Conservation (phyloP, 2,113 vertebrate genomes). For the Sphaerodactylus townsendi region DNA sequence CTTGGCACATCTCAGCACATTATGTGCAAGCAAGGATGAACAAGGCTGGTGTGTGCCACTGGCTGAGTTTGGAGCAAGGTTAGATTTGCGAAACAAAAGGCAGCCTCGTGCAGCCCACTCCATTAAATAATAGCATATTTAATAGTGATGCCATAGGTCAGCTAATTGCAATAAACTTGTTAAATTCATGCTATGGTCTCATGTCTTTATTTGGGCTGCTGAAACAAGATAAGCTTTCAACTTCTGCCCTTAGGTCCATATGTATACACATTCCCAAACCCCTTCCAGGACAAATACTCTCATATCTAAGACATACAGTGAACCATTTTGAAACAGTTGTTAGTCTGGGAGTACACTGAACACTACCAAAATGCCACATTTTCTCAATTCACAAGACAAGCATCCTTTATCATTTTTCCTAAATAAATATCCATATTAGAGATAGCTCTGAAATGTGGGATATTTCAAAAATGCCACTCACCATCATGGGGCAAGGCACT, state of each 20-base stretch:
- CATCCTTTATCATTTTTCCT: neutral
- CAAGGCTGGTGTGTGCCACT: no score
- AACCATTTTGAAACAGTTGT: neutral
- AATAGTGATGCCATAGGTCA: no score
- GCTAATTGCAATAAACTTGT: no score
- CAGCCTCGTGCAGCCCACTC: no score
- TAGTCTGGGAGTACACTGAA: no score
- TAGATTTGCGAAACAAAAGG: no score
- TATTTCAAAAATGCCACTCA: neutral
- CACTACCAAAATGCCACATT: neutral
- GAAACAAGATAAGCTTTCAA: neutral
- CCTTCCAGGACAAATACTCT: neutral
- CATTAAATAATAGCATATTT: no score
- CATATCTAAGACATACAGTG: neutral
- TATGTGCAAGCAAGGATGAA: no score
- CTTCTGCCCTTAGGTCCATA: neutral
- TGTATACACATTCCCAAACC: neutral
- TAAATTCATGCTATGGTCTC: no score
- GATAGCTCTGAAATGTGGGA: neutral
- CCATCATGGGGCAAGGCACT: neutral
- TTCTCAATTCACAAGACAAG: neutral
- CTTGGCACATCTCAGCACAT: no score
- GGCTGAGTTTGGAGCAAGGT: no score
- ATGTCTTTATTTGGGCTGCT: no score
- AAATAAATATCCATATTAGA: neutral